These are phyloP conservation scores for Lepeophtheirus nordmannii DNA, from an alignment of 2,888 invertebrate genomes.

Conservation along the genomic window DNA sequence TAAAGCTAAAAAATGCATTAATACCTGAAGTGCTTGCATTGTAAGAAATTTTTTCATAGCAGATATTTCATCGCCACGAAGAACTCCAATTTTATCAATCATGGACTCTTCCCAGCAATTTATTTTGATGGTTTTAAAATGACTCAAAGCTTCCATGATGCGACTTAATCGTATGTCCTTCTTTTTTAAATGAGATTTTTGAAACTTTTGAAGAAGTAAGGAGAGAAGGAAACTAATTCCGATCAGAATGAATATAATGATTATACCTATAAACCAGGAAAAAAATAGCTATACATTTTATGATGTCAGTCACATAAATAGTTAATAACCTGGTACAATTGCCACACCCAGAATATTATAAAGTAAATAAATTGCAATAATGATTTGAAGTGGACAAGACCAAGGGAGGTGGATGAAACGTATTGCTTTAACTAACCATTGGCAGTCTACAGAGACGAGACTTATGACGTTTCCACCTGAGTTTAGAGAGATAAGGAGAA, in stretches of 20 bases:
- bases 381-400: slow-evolving; percentile 18
- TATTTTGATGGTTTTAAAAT: slow-evolving; percentile 18
- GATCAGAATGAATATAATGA: not conserved
- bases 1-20: too few relatives aligned
- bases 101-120: slow-evolving; percentile 17
- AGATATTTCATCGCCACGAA: slow-evolving; percentile 2
- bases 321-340: slow-evolving; percentile 11
- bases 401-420: slow-evolving; percentile 20
- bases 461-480: not conserved
- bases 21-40: slow-evolving; percentile 12
- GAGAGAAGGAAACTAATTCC: slow-evolving; percentile 2
- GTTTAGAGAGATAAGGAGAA: not conserved
- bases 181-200: not conserved
- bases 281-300: not conserved
- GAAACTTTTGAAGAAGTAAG: not conserved
- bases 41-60: not conserved
- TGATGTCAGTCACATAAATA: not conserved
- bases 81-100: not conserved
- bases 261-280: slow-evolving; percentile 4
- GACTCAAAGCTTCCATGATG: slow-evolving; percentile 6
- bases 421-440: slow-evolving; percentile 7
- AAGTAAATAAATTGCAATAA: slow-evolving; percentile 3
- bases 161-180: slow-evolving; percentile 6
- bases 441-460: slow-evolving; percentile 13
- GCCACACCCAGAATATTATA: slow-evolving; percentile 9